These are phyloP conservation scores for Heteromormyrus szaboi DNA, from an alignment of 2,797 vertebrate genomes.

Conservation along the genomic window DNA sequence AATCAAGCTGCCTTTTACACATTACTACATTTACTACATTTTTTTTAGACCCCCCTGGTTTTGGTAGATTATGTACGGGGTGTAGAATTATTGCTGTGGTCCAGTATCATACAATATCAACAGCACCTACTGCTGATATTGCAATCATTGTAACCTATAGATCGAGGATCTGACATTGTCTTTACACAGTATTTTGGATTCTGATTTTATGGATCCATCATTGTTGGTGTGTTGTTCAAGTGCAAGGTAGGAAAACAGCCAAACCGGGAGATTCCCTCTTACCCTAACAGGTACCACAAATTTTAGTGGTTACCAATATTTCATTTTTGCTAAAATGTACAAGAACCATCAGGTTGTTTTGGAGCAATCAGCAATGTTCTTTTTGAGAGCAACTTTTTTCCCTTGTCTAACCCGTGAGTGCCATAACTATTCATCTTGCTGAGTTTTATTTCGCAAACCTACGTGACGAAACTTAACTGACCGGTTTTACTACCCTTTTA, in stretches of 20 bases:
- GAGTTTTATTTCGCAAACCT: not conserved
- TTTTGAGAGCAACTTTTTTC: not conserved
- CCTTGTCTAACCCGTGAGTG: not conserved
- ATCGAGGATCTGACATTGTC: not conserved
- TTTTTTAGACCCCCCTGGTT: not conserved
- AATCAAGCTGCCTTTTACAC: not conserved
- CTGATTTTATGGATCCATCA: not conserved
- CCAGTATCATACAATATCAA: not conserved
- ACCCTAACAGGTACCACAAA: not conserved
- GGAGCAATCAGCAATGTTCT: not conserved
- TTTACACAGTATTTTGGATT: not conserved
- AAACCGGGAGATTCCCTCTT: not conserved
- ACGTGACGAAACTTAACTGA: not conserved
- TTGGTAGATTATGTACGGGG: not conserved
- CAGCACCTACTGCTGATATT: not conserved
- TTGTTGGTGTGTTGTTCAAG: not conserved
- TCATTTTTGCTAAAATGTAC: not conserved
- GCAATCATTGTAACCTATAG: not conserved
- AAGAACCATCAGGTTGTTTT: not conserved
- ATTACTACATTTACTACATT: not conserved
- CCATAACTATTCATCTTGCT: not conserved
- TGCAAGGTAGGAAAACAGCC: not conserved
- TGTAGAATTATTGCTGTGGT: not conserved
- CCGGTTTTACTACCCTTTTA: not conserved
- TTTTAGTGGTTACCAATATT: not conserved